Conservation (phyloP, 2,113 vertebrate genomes). For the Bubo bubo region DNA sequence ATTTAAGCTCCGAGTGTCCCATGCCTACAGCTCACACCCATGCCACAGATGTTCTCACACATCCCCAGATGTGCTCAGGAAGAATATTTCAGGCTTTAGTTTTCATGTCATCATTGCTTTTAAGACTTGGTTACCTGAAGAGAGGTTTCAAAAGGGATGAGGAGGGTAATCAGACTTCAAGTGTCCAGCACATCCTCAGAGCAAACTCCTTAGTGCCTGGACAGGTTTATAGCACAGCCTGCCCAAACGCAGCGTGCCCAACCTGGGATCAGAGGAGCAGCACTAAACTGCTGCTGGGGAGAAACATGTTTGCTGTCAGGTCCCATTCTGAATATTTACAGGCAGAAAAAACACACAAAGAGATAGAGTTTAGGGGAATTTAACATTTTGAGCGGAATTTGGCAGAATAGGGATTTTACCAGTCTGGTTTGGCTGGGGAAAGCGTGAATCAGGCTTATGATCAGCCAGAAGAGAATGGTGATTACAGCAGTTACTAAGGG, state of each 20-base stretch:
- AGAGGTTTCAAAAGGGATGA: not conserved
- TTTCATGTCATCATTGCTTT: not conserved
- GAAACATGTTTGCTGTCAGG: not conserved
- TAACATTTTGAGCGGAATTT: not conserved
- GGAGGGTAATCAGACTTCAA: not conserved
- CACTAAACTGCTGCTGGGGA: not conserved
- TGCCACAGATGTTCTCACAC: not conserved
- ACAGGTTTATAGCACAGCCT: no score
- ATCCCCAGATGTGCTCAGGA: not conserved
- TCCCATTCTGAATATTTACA: not conserved
- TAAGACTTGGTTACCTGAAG: not conserved
- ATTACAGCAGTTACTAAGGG: not conserved
- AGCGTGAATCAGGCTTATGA: not conserved
- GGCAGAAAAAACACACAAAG: not conserved
- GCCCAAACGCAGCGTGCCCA: fast-evolving
- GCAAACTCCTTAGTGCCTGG: no score
- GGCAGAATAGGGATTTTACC: not conserved
- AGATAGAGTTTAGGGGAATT: not conserved
- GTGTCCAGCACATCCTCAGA: not conserved
- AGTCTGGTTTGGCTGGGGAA: not conserved
- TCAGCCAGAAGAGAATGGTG: not conserved
- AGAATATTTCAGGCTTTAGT: not conserved
- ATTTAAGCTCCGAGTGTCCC: not conserved
- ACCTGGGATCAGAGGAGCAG: fast-evolving
- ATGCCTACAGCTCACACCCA: not conserved